Base-by-base conservation (phyloP, 1,140 invertebrate genomes). In the Euwallacea fornicatus region DNA sequence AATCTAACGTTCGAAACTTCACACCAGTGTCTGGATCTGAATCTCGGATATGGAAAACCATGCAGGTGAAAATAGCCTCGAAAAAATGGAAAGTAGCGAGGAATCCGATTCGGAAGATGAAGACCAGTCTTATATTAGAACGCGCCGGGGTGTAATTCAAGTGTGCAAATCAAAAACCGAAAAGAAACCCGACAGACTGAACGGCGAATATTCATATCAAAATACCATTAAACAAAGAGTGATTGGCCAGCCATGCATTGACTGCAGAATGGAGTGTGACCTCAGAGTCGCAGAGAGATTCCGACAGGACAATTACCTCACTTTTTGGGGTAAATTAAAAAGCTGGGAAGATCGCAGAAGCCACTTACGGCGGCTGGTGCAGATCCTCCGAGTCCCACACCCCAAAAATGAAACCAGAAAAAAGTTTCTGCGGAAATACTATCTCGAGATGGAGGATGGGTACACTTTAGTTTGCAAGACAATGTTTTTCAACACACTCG, bases 241-340 rank as follows among this genome's bases (percentile, higher is more conserved):
- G 7, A 69, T 69, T n/a, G 67, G 67, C 10, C 67, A 50, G 46
- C 58, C 67, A 44, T 69, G 67, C 56, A 50, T 62, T 43, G 67
- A 69, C 21, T 69, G 67, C 46, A 69, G 47, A 54, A 54, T 69
- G 60, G 47, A 69, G 44, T 69, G 67, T 56, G 67, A 69, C 62
- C 42, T 42, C 11, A 58, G 67, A 3, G 59, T 69, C 10, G 67
- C 58, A 21, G 67, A 69, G 44, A 7, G 67, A 33, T 69, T 69
- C 44, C 58, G 67, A 7, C 67, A 69, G 41, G 67, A 69, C 21
- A 69, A 69, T 62, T 69, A 69, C 13, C 15, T 62, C 0, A 42
- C 42, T 43, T 69, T 69, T 69, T 69, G 67, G 67, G 67, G 67
- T 2, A 69, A 69, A 54, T n/a, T 69, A 54, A 69, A 69, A 56